These are phyloP conservation scores for Callionymus lyra DNA, from an alignment of 2,113 vertebrate genomes.

Conservation along the genomic window DNA sequence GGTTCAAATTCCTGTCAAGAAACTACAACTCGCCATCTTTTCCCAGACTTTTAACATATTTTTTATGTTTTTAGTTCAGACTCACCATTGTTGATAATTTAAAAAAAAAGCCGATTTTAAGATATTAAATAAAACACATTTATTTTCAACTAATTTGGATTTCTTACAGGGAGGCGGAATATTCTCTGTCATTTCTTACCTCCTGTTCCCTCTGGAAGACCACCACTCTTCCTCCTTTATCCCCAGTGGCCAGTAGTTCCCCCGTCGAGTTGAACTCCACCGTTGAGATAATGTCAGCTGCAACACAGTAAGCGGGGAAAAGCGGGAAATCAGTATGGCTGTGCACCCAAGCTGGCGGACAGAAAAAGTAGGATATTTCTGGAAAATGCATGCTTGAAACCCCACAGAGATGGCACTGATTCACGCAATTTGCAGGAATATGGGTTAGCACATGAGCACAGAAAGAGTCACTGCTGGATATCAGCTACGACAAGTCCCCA, in stretches of 20 bases:
- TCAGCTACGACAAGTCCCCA: conserved; percentile 4
- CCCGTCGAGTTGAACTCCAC: conserved; percentile 99
- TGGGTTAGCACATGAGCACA: no score
- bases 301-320: conserved; percentile 61
- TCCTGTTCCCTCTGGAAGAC: conserved; percentile 99
- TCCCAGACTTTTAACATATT: no score
- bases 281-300: conserved; percentile 99
- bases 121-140: background rate
- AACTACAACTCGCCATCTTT: no score
- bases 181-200: conserved; percentile 70
- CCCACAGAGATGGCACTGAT: conserved; percentile 25
- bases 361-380: conserved; percentile 16
- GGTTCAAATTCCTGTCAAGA: no score
- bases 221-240: conserved; percentile 97
- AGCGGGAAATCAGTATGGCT: conserved; percentile 40
- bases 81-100: no score
- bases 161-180: conserved; percentile 17
- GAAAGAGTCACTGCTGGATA: conserved; percentile 30
- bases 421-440: conserved; percentile 32
- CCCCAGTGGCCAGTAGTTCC: conserved; percentile 96
- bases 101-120: no score
- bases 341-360: conserved; percentile 10
- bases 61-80: no score
- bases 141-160: background rate
- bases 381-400: conserved; percentile 16